Evolutionary conservation across 2,797 vertebrate species (phyloP), one percentile per base, ranked within the genome.

Genomic region (Enteromius argenteus): DNA sequence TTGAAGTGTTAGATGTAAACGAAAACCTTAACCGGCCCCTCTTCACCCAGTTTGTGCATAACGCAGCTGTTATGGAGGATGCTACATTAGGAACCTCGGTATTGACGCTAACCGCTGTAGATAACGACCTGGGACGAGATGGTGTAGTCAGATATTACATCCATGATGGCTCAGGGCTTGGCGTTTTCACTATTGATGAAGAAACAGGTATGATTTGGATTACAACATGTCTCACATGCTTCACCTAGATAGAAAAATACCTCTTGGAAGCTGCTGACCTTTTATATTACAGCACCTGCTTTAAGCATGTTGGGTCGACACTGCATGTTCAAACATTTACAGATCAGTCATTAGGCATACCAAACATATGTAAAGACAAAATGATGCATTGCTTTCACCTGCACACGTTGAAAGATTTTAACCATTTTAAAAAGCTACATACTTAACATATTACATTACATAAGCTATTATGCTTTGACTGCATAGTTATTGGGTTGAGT

Each of bases 1-100:
- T 99, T 49, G 95, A 95, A 60, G 93, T 99, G 77, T 90, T 97
- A 88, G 98, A 99, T 51, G 94, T 99, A 76, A 99, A 99, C 4
- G 98, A 99, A 93, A 99, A 99, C 88, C 92, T 99, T 80, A 94
- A 98, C 86, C 88, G 93, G 14, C 98, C 98, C 0, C 90, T 84
- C 81, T 99, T 99, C 88, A 90, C 94, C 32, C 95, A 95, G 90
- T 98, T 99, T 58, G 96, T 97, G 83, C 95, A 97, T 88, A 93
- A 96, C 87, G 93, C 95, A 2, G 91, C 89, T 23, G 95, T 99
- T 88, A 93, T 91, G 92, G 98, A 99, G 90, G 96, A 97, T 53
- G 95, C 96, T 11, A 93, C 91, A 0, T 91, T 94, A 2, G 97
- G 97, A 23, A 97, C 96, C 0, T 94, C 94, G 0, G 96, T 98